Evolutionary conservation across 2,797 vertebrate species (phyloP), one percentile per base, ranked within the genome.

Genomic region (Tokudaia tokunoshimensis): DNA sequence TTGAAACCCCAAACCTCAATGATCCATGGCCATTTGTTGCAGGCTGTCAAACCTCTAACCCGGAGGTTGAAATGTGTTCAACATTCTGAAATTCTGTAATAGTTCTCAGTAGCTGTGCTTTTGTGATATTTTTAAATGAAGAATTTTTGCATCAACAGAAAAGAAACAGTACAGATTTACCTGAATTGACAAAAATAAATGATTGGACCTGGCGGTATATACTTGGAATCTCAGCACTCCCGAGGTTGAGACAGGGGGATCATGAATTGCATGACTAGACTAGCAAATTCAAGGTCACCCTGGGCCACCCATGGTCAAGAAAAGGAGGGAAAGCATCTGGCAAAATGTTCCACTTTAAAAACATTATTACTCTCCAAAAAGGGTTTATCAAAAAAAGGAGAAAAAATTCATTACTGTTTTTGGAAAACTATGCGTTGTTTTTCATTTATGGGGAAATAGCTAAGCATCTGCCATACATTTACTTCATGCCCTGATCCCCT

Each of bases 371-470:
- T 80, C 37, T 15, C 63, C 29, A 86, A 72, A 94, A 95, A 92
- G 4, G 24, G 44, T 57, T 82, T 89, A 20, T n/a, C 31, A 89
- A 47, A 2, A 47, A 2, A n/a, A 86, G 26, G n/a, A 90, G 50
- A 97, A 91, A 92, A 80, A 91, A 61, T 74, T 52, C 14, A 82
- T 41, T 59, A 67, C 19, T 89, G 11, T 82, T 92, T 75, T 85
- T 26, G 65, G 65, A 89, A 90, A 84, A 72, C 9, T 80, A 1
- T 29, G 52, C 4, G 7, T 63, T 24, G 55, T 67, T 92, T 95
- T 89, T 84, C 19, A 84, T 92, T 89, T 93, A n/a, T 12, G 59
- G 92, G 86, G 14, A 95, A 95, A 84, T 84, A 3, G 29, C 65
- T 87, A 59, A 85, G 2, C 80, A 63, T 70, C 3, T 86, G 85